Conservation (phyloP, 2,113 vertebrate species). For the Erythrocebus patas region DNA sequence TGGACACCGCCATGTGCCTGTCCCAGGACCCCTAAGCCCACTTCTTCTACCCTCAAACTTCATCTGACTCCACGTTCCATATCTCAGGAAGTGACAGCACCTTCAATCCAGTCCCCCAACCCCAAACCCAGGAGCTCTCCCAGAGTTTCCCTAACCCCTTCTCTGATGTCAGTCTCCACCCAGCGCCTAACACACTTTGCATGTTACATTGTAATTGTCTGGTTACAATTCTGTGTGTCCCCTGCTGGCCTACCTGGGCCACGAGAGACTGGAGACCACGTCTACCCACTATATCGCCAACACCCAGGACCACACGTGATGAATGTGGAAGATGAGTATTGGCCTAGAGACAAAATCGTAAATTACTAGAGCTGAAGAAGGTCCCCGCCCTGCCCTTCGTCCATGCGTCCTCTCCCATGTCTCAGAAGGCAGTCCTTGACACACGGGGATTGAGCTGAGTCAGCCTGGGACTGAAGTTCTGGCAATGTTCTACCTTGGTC, state of each 20-base stretch:
- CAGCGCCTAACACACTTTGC: not conserved
- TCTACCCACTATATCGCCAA: not conserved
- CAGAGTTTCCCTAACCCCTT: not conserved
- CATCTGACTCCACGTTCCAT: not conserved
- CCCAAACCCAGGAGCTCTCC: not conserved
- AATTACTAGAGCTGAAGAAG: not conserved
- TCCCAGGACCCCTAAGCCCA: not conserved
- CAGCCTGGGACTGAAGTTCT: not conserved
- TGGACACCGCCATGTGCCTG: rapidly evolving
- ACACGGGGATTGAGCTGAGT: not conserved
- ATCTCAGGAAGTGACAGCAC: not conserved
- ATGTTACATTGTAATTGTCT: rapidly evolving
- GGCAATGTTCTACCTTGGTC: not conserved
- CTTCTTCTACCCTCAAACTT: not conserved
- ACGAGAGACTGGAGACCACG: not conserved
- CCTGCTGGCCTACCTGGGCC: not conserved
- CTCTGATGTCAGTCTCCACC: not conserved
- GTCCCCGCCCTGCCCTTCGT: not conserved
- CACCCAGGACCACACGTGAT: not conserved
- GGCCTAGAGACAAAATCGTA: not conserved
- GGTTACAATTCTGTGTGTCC: rapidly evolving
- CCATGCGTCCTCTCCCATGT: not conserved
- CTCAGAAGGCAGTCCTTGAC: not conserved
- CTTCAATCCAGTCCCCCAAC: not conserved
- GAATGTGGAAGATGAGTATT: not conserved